Percentiles rank a stretch among this genome's conserved stretches.
Evolutionary conservation across 2,797 vertebrate genomes (phyloP).

Genomic region (Gastrophryne carolinensis): DNA sequence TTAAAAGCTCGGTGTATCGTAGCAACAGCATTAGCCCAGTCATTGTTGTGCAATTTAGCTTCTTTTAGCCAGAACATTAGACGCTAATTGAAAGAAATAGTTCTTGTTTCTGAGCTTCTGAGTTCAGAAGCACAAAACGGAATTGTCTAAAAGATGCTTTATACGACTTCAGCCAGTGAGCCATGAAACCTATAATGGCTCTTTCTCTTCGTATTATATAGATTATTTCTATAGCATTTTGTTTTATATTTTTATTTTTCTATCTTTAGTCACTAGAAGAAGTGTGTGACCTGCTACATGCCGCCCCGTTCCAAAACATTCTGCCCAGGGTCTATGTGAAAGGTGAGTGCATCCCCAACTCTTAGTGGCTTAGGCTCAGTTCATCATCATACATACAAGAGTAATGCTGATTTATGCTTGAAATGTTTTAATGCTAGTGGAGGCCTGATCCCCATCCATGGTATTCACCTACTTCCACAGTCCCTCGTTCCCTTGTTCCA

Average conservation of each 20-base stretch:
- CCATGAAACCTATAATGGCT: neutral
- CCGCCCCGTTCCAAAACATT: constrained; percentile 97
- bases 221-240: neutral
- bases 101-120: neutral
- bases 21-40: constrained; percentile 41
- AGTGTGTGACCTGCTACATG: constrained; percentile 93
- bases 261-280: constrained; percentile 88
- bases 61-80: constrained; percentile 31
- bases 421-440: too few species aligned
- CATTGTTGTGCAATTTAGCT: constrained; percentile 20
- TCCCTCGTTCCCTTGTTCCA: too few species aligned
- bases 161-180: neutral
- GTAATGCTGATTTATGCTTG: too few species aligned
- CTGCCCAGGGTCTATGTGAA: constrained; percentile 94
- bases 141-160: neutral
- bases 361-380: too few species aligned
- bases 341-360: constrained; percentile 71
- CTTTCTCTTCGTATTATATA: neutral
- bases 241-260: constrained; percentile 11
- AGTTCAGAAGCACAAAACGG: neutral
- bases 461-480: too few species aligned
- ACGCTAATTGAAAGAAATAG: constrained; percentile 28
- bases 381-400: too few species aligned
- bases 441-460: too few species aligned
- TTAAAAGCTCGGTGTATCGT: constrained; percentile 20